These are phyloP conservation scores for Tinea semifulvella DNA, from an alignment of 2,888 invertebrate genomes.

Conservation along the genomic window DNA sequence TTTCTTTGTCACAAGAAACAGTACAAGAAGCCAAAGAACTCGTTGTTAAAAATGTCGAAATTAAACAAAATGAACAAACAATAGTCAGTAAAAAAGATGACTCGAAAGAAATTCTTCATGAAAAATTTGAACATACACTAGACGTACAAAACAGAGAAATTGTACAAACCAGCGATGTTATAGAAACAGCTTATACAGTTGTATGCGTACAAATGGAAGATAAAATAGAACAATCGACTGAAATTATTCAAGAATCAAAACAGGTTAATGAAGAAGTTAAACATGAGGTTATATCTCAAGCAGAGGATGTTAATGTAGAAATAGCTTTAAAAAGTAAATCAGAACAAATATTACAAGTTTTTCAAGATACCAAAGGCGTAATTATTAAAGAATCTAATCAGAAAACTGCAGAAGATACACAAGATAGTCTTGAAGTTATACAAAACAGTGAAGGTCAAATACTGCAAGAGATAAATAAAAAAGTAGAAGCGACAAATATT, in stretches of 20 bases:
- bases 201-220: too few species aligned
- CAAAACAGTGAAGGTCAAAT: neutral
- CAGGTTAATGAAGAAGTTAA: neutral
- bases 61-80: neutral
- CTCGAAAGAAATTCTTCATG: neutral
- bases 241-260: neutral
- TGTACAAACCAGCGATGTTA: too few species aligned
- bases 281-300: slow-evolving; percentile 22
- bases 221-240: neutral
- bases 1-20: too few species aligned
- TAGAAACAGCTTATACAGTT: too few species aligned
- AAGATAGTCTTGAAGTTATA: slow-evolving; percentile 15
- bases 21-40: slow-evolving; percentile 21
- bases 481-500: too few species aligned
- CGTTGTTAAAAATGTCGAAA: slow-evolving; percentile 18
- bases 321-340: neutral
- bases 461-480: slow-evolving; percentile 19
- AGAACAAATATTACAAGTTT: slow-evolving; percentile 20
- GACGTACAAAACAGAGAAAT: neutral
- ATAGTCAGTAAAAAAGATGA: neutral
- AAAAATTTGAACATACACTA: neutral
- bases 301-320: slow-evolving; percentile 12
- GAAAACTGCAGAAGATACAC: slow-evolving; percentile 22
- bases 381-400: slow-evolving; percentile 24
- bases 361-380: slow-evolving; percentile 24